Evolutionary conservation across 1,140 invertebrate species (phyloP), one percentile per base, ranked within the genome.

Genomic region (Elysia chlorotica): DNA sequence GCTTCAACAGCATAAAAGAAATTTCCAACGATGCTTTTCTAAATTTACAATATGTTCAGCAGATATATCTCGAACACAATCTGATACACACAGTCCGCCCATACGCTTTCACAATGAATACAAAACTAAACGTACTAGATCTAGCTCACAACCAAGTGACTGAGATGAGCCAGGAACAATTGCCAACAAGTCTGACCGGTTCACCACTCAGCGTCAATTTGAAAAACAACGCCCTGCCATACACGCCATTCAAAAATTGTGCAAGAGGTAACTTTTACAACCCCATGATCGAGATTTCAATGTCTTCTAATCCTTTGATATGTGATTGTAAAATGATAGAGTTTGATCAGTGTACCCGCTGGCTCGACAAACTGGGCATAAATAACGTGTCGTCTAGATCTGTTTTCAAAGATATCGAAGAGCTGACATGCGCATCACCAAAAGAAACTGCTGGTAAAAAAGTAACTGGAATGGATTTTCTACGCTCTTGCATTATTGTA

Each of bases 251-350:
- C 30, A 57, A 63, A 17, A 73, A 74, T 67, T 70, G 71, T 0
- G 48, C 14, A 19, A 71, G 48, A 61, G 31, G 14, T 41, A 56
- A 17, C 35, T 65, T 17, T 38, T 33, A 28, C 48, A 59, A 19
- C 69, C 48, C 53, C 19, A 35, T 62, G 54, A 21, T 71, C 19
- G 48, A 62, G 19, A 62, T 74, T 48, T 37, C 3, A 0, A 54
- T 65, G 0, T 38, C 68, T 36, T 28, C n/a, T 36, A 78, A 76
- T 33, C 77, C 77, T 23, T 78, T 74, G 61, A 33, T 59, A 0
- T 78, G 77, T 70, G 74, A 78, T 54, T 78, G 77, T 38, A 25
- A 62, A 0, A 66, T 76, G 59, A 14, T 59, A n/a, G 69, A 37
- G 0, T 76, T 78, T 57, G 37, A 74, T 28, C 4, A 73, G 35